Conservation (phyloP, 2,113 vertebrate species). For the Eulacestoma nigropectus region DNA sequence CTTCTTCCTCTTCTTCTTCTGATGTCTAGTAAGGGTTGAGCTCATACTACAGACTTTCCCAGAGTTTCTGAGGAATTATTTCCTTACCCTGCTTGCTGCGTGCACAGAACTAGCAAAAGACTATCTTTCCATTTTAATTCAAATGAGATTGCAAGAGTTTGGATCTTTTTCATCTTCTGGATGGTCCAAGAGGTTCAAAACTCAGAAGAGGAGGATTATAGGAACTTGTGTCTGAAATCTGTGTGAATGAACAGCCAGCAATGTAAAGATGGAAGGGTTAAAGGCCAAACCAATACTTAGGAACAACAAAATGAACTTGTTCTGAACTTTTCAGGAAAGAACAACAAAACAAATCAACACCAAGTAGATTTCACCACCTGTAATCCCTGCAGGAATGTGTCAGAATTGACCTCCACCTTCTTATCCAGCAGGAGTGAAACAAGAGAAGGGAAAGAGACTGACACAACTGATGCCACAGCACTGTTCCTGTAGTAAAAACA, state of each 20-base stretch:
- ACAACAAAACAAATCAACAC: background rate
- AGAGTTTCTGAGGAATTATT: background rate
- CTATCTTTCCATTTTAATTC: background rate
- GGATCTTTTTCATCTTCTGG: background rate
- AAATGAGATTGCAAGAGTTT: background rate
- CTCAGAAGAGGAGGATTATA: background rate
- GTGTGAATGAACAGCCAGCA: background rate
- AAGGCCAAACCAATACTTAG: background rate
- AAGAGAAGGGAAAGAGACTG: background rate
- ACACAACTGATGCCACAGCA: background rate
- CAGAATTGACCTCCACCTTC: background rate
- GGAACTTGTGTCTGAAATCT: background rate
- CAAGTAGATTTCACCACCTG: background rate
- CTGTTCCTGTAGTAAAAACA: background rate
- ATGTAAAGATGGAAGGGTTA: background rate
- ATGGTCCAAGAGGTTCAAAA: background rate
- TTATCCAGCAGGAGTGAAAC: background rate
- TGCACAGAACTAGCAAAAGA: background rate
- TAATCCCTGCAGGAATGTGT: background rate
- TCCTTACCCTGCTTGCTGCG: background rate
- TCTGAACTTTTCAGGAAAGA: background rate
- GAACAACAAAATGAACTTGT: background rate
- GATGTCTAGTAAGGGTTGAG: background rate
- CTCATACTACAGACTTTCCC: background rate
- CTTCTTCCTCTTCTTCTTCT: background rate